A percentile compares a stretch with the other conserved stretches of the same genome.
phyloP scores from a whole-genome alignment of 2,113 vertebrate genomes.

The Struthidea cinerea region DNA sequence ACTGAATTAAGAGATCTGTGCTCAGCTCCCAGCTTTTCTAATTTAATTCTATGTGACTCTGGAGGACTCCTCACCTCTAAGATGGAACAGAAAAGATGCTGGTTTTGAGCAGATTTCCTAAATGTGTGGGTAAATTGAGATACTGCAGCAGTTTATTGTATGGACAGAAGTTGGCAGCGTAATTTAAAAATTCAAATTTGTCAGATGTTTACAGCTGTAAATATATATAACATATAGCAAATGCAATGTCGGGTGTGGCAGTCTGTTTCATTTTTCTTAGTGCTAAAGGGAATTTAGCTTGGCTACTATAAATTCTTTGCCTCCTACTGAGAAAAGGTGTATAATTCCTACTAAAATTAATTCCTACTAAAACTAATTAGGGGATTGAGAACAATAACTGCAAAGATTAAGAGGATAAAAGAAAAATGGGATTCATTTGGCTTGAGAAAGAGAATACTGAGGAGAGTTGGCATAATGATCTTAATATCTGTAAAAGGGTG shows the following conservation, averaged over 20 bases:
- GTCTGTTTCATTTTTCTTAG: not conserved
- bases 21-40: not conserved
- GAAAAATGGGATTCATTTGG: not conserved
- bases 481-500: not conserved
- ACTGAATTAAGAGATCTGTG: not conserved
- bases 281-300: not conserved
- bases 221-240: not conserved
- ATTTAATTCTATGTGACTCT: not conserved
- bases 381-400: not conserved
- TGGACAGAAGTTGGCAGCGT: not conserved
- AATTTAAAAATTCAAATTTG: not conserved
- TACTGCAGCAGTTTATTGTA: not conserved
- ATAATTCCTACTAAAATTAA: not conserved
- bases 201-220: not conserved
- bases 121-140: not conserved
- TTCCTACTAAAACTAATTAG: not conserved
- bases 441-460: not conserved
- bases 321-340: not conserved
- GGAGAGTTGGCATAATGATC: not conserved
- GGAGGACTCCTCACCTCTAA: not conserved
- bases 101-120: not conserved
- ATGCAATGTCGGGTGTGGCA: not conserved
- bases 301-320: not conserved
- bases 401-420: not conserved
- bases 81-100: not conserved